Evolutionary conservation across 2,888 invertebrate species (phyloP).

Genomic region (Toxonevra muliebris): DNA sequence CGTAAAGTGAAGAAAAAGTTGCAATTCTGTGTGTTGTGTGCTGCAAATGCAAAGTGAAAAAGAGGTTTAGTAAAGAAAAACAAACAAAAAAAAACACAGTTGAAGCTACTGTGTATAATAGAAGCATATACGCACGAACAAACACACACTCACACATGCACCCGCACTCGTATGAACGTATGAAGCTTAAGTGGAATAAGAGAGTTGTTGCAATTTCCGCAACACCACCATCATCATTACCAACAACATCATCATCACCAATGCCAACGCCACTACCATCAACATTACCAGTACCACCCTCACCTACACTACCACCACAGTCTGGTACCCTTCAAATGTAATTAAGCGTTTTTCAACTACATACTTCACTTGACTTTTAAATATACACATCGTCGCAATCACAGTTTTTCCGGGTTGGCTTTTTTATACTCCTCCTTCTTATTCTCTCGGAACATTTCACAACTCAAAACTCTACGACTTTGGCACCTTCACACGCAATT

Average conservation of each 20-base stretch:
- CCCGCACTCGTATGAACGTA: too few relatives aligned
- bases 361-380: conserved; percentile 54
- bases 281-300: background rate
- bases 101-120: too few relatives aligned
- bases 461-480: background rate
- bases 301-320: background rate
- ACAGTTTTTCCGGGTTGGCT: background rate
- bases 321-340: conserved; percentile 53
- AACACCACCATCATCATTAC: background rate
- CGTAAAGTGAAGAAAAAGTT: too few relatives aligned
- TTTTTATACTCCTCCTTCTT: background rate
- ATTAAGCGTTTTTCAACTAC: conserved; percentile 57
- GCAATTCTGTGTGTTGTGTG: too few relatives aligned
- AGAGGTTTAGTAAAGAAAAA: too few relatives aligned
- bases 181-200: too few relatives aligned
- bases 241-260: background rate
- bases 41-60: too few relatives aligned
- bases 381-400: conserved; percentile 23
- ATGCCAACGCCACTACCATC: background rate
- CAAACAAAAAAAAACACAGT: too few relatives aligned
- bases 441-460: background rate
- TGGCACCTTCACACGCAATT: too few relatives aligned
- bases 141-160: too few relatives aligned
- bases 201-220: too few relatives aligned
- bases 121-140: too few relatives aligned